These are phyloP conservation scores for Hormiphora californensis DNA, from an alignment of 37 sponge, comb jelly and placozoan genomes.

Conservation along the genomic window DNA sequence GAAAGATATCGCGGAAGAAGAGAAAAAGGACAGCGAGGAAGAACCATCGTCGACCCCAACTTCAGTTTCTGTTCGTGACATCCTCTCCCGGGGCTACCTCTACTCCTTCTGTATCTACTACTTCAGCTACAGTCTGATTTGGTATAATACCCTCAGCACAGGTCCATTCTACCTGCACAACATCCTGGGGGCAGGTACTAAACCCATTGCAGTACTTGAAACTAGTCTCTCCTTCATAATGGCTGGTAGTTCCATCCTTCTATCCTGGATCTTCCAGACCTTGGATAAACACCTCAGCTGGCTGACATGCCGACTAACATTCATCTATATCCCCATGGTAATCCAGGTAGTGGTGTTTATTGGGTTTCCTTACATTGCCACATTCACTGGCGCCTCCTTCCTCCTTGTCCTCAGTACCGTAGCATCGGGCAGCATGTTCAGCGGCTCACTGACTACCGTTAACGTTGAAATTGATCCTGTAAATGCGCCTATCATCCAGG, in stretches of 20 bases:
- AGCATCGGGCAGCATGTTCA: neutral
- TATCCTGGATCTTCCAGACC: neutral
- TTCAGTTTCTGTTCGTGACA: neutral
- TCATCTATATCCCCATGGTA: neutral
- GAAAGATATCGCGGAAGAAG: no score
- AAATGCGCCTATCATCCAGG: neutral
- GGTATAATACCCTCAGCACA: neutral
- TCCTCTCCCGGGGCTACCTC: neutral
- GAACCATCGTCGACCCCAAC: neutral
- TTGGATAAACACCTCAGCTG: neutral
- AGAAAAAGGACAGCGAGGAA: no score
- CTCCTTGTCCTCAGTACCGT: neutral
- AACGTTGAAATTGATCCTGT: slow-evolving; percentile 32
- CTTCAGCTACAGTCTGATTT: neutral
- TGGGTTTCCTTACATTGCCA: neutral
- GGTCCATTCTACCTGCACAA: neutral
- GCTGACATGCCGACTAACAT: neutral
- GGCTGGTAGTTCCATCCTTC: neutral
- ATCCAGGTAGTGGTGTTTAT: neutral
- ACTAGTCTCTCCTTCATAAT: neutral
- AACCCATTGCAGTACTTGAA: neutral
- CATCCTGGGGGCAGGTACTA: neutral
- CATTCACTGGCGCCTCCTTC: neutral
- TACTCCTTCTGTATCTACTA: neutral
- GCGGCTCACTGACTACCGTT: neutral